Base-by-base conservation (phyloP, 2,797 vertebrate species). In the Pangasius macronema region DNA sequence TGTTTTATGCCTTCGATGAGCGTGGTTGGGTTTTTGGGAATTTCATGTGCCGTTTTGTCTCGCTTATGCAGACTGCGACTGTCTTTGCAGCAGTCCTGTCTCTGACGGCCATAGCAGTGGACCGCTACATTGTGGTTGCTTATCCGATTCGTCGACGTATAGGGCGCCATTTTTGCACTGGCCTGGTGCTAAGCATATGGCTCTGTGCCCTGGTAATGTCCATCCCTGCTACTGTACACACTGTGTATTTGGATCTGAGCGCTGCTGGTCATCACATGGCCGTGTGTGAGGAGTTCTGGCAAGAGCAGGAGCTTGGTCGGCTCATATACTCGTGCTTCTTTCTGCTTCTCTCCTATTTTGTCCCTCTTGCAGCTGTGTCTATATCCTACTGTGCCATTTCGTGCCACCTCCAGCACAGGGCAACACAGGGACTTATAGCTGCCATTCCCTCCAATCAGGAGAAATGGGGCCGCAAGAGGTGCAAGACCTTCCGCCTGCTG, bases 241-340 rank as follows among this genome's bases (percentile, higher is more conserved):
- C 95, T 0, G 94, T 94, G 85, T 96, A 97, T 90, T 77, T 97
- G 91, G 97, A 97, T 85, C 95, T 98, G 89, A 95, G 94, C 0
- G 72, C 92, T 11, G 90, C 95, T 0, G 97, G 97, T 59, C 93
- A 97, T 0, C 93, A 97, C 90, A 95, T 98, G 96, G 93, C 95
- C 9, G 94, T 98, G 88, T 98, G 97, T 0, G 97, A 98, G 90
- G 97, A 98, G 93, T 96, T 97, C 88, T 98, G 97, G 97, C 94
- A 93, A 7, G 95, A 95, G 0, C 90, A 96, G 84, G 96, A 97
- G 92, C 91, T 65, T 5, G 92, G 93, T 42, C 92, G 96, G 33
- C 91, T 97, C 51, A 90, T 97, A 63, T 98, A 98, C 91, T 98
- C 97, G 0, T 97, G 96, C 72, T 92, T 96, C 87, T 95, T 97